Evolutionary conservation across 2,113 vertebrate genomes (phyloP), one percentile per base, ranked within the genome.

Genomic region (Eulacestoma nigropectus): DNA sequence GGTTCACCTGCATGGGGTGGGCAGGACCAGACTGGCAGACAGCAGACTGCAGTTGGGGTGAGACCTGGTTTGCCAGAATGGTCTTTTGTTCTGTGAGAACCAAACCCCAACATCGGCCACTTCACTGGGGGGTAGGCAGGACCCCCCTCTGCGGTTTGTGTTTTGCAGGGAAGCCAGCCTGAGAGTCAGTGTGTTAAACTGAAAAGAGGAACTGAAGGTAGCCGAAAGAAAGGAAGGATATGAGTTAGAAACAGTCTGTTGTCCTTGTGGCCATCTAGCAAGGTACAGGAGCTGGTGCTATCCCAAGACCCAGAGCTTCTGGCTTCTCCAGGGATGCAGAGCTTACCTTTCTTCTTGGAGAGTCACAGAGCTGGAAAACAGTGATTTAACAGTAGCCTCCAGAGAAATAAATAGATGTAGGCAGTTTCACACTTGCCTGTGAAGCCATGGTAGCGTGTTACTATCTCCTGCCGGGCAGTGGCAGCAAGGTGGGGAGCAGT

Each of bases 151-250:
- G 90, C 0, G 60, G 92, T 76, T 75, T 88, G 68, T 70, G 4
- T 81, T 77, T 52, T 81, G 46, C 75, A 90, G 87, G 64, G 63
- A 84, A 83, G 67, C 32, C 49, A 72, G 81, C 46, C 33, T 33
- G 60, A 77, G 69, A 75, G 23, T 52, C 44, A 59, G 33, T 30
- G 76, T 67, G 79, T 78, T 93, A 63, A 93, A 83, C 60, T 4
- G 3, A 84, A 95, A 96, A 95, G 86, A 96, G 95, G 96, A 97
- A 96, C 64, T 84, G 83, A 83, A 72, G 62, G 49, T 22, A 72
- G 69, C 49, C 64, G 27, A 8, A 75, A 84, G 83, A 92, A 88
- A 82, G 92, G 96, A 96, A 96, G 95, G 93, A 96, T 95, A 8
- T 89, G 73, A 56, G 82, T 92, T 94, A 68, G 53, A 86, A 93